Percentiles rank a stretch among this genome's conserved stretches.
These are phyloP conservation scores for Epizoanthus ramosus DNA, from an alignment of 92 coral and sea anemone species.

Conservation along the genomic window DNA sequence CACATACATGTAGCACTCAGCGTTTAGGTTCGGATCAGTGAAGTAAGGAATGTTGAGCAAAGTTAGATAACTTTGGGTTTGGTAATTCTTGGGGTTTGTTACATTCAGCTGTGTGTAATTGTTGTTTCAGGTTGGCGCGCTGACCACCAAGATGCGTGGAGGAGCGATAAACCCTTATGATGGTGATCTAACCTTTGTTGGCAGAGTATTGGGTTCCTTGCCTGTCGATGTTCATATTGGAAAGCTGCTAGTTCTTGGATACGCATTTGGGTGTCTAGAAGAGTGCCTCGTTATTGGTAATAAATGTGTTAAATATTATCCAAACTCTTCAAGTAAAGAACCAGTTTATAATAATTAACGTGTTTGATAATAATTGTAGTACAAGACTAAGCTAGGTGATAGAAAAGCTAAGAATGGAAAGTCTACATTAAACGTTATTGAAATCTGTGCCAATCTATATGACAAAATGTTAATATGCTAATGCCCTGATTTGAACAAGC, in stretches of 20 bases:
- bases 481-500: too few species aligned
- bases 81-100: not conserved
- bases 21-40: too few species aligned
- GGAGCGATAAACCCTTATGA: constrained; percentile 86
- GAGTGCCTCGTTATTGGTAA: constrained; percentile 94
- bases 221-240: constrained; percentile 94
- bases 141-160: constrained; percentile 81
- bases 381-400: too few species aligned
- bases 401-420: too few species aligned
- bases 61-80: not conserved
- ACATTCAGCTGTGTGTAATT: not conserved
- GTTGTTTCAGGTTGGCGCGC: constrained; percentile 81
- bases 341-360: not conserved
- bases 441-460: too few species aligned
- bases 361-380: too few species aligned
- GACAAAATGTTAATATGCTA: too few species aligned
- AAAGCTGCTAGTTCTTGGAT: constrained; percentile 85
- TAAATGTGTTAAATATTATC: constrained; percentile 7
- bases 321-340: not conserved
- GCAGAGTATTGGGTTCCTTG: constrained; percentile 83
- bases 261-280: constrained; percentile 96
- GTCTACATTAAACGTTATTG: too few species aligned
- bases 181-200: constrained; percentile 96
- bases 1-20: too few species aligned
- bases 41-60: not conserved